Evolutionary conservation across 2,113 vertebrate genomes (phyloP).

Genomic region (Fukomys damarensis): DNA sequence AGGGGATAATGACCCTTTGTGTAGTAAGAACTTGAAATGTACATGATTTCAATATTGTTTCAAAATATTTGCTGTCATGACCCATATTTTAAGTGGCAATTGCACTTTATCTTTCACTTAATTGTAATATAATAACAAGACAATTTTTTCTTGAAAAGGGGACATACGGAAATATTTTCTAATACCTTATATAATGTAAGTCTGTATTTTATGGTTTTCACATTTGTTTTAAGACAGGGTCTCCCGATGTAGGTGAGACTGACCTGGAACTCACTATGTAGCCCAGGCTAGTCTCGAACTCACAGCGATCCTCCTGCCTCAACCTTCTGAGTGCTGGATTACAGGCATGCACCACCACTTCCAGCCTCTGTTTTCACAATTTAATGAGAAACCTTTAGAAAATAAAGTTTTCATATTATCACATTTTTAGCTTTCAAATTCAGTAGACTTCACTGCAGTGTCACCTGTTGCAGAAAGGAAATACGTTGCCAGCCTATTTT

Average conservation of each 20-base stretch:
- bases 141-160: slow-evolving; percentile 23
- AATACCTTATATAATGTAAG: neutral
- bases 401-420: neutral
- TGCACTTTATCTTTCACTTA: neutral
- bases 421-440: neutral
- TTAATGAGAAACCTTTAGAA: neutral
- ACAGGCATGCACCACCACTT: too few species aligned
- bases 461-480: neutral
- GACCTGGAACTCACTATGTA: too few species aligned
- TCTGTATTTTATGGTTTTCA: neutral
- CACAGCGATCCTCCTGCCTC: too few species aligned
- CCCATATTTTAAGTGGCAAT: slow-evolving; percentile 6
- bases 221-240: too few species aligned
- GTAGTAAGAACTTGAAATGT: neutral
- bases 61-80: neutral
- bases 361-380: neutral
- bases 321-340: too few species aligned
- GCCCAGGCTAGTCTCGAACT: too few species aligned
- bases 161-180: neutral
- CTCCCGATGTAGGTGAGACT: too few species aligned
- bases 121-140: neutral
- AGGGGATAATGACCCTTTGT: neutral
- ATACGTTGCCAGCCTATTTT: neutral
- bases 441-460: neutral
- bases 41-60: neutral